Evolutionary conservation across 2,888 invertebrate species (phyloP).

Genomic region (Teinopalpus imperialis): DNA sequence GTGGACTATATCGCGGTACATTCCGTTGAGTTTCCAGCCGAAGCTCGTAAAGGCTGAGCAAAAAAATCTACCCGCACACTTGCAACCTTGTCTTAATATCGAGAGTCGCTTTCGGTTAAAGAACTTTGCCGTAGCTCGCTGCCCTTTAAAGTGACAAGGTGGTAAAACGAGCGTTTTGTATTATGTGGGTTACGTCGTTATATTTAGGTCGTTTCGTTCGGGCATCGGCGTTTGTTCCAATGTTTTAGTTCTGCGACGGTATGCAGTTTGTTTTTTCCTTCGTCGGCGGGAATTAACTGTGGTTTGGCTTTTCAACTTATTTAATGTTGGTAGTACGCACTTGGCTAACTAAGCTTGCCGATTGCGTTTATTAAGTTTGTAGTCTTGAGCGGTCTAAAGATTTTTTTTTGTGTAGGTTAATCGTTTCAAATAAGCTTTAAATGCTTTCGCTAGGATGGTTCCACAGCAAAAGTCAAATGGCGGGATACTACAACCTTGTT

Average conservation of each 20-base stretch:
- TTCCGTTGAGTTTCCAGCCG: conserved; percentile 69
- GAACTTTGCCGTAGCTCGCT: conserved; percentile 43
- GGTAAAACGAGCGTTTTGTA: conserved; percentile 45
- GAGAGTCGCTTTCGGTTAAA: conserved; percentile 40
- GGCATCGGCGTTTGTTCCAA: conserved; percentile 46
- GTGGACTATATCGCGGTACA: conserved; percentile 38
- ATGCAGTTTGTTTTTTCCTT: conserved; percentile 27
- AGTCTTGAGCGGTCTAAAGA: conserved; percentile 2
- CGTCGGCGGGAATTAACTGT: conserved; percentile 27
- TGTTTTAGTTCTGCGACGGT: conserved; percentile 46
- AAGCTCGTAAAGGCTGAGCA: conserved; percentile 63
- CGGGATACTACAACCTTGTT: too few relatives aligned
- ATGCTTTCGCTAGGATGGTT: too few relatives aligned
- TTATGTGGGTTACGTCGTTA: conserved; percentile 56
- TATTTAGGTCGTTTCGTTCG: conserved; percentile 66
- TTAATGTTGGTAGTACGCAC: conserved; percentile 9
- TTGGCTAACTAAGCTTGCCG: background rate
- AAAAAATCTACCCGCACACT: conserved; percentile 62
- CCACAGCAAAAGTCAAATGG: too few relatives aligned
- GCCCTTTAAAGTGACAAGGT: conserved; percentile 57
- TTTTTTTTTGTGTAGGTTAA: too few relatives aligned
- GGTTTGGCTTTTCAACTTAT: conserved; percentile 22
- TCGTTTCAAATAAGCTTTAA: too few relatives aligned
- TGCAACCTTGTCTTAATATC: conserved; percentile 64
- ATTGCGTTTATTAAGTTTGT: conserved; percentile 1